Evolutionary conservation across 2,888 invertebrate species (phyloP).

Genomic region (Drosophila lutescens): DNA sequence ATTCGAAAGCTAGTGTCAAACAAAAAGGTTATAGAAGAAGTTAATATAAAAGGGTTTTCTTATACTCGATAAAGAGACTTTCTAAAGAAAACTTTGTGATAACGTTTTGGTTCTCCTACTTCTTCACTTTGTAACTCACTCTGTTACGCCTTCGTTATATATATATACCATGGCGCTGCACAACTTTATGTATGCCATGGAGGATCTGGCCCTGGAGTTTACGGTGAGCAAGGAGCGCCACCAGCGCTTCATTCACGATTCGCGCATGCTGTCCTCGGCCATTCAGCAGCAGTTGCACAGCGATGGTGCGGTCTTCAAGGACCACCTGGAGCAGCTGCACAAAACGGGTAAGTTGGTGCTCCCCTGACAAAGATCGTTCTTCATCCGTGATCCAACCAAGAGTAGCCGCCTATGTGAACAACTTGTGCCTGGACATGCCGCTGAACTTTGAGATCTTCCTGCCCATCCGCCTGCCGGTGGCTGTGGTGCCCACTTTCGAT

Average conservation of each 20-base stretch:
- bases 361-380: no score
- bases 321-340: conserved; percentile 13
- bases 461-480: conserved; percentile 46
- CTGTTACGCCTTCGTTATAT: neutral
- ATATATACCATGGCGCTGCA: neutral
- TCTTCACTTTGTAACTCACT: neutral
- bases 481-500: conserved; percentile 31
- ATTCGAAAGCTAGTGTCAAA: neutral
- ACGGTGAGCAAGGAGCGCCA: conserved; percentile 9
- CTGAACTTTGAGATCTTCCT: conserved; percentile 52
- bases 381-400: neutral
- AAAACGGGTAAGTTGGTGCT: conserved; percentile 31
- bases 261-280: neutral
- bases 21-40: neutral
- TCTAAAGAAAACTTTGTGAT: neutral
- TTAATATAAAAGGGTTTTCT: no score
- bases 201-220: conserved; percentile 14
- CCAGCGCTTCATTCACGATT: conserved; percentile 32
- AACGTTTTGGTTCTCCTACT: neutral
- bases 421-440: conserved; percentile 46
- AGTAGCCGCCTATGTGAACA: conserved; percentile 39
- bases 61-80: no score
- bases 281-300: conserved; percentile 10
- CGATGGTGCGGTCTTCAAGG: conserved; percentile 21
- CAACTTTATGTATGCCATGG: conserved; percentile 37